These are phyloP conservation scores for Lerista edwardsae DNA, from an alignment of 2,797 vertebrate genomes.

Conservation along the genomic window DNA sequence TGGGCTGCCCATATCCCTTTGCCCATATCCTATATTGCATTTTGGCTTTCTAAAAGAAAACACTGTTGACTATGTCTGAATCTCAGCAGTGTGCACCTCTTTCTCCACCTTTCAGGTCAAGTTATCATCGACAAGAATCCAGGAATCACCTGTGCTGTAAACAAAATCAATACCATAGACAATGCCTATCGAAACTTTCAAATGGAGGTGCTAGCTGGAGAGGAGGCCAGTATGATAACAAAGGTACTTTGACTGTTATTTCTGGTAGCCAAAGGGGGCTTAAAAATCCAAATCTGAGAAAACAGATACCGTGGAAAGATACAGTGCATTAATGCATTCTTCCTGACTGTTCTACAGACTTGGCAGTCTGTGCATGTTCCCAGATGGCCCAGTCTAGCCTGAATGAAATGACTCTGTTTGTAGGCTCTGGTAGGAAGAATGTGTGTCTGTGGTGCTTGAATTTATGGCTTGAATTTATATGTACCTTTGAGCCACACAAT, in stretches of 20 bases:
- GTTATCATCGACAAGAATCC: conserved; percentile 98
- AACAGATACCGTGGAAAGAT: background rate
- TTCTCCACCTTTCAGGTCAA: conserved; percentile 78
- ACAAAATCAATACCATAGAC: conserved; percentile 91
- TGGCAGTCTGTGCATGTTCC: background rate
- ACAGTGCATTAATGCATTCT: background rate
- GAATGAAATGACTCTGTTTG: conserved; percentile 14
- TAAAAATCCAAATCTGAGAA: background rate
- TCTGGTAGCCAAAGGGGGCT: conserved; percentile 7
- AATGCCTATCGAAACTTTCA: conserved; percentile 93
- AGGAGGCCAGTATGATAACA: conserved; percentile 87
- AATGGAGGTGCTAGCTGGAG: conserved; percentile 94
- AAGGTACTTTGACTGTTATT: conserved; percentile 74
- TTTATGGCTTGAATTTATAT: too few relatives aligned
- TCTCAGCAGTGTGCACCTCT: background rate
- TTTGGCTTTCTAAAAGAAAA: background rate
- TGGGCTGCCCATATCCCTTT: too few relatives aligned
- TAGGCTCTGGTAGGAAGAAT: background rate
- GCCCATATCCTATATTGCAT: too few relatives aligned
- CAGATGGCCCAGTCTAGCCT: conserved; percentile 27
- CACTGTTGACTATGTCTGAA: background rate
- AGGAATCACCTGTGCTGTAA: conserved; percentile 91
- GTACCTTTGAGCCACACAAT: too few relatives aligned
- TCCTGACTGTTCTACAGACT: conserved; percentile 20
- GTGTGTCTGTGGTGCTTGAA: too few relatives aligned